Base-by-base conservation (phyloP, 2,888 invertebrate species). In the Cylloceria caligata region DNA sequence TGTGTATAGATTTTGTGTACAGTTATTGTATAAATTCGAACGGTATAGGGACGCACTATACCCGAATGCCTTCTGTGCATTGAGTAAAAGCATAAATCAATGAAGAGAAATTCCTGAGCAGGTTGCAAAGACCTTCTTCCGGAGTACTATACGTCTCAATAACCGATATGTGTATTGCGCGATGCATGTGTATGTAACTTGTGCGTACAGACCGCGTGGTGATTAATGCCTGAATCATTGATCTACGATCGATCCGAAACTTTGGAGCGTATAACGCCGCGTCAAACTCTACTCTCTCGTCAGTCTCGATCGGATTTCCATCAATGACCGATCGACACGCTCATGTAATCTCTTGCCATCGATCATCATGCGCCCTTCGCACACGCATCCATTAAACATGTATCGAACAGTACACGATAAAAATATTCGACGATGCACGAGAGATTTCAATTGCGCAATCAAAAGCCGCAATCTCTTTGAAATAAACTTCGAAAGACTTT, bases 201-300 rank as follows among this genome's bases (percentile, higher is more conserved):
- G 34, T 60, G 11, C n/a, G 16, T 65, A 68, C 45, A 19, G 49
- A 52, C 36, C 13, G 55, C 55, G 60, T 7, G 30, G 52, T 83
- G 84, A 85, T 85, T 84, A 80, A 85, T 85, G 81, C 78, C 64
- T 34, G 39, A 62, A 80, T 84, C 72, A 79, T 64, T 73, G 81
- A 85, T 84, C 85, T 81, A 72, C 75, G 76, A 85, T 77, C 80
- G 82, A 82, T 84, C 80, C 73, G 75, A 80, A 79, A 73, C 47
- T 78, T 72, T 45, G 57, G 67, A 27, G 69, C 9, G 45, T 34
- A 36, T 19, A 55, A 62, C 60, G 69, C 52, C 60, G 13, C 49
- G 73, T 68, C 49, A 68, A 77, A 71, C 64, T 75, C 71, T 47
- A 16, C 9, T 21, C 68, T 39, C 36, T 62, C 78, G 74, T 27